These are phyloP conservation scores for Stylophora pistillata DNA, from an alignment of 64 coral and sea anemone species.

Conservation along the genomic window DNA sequence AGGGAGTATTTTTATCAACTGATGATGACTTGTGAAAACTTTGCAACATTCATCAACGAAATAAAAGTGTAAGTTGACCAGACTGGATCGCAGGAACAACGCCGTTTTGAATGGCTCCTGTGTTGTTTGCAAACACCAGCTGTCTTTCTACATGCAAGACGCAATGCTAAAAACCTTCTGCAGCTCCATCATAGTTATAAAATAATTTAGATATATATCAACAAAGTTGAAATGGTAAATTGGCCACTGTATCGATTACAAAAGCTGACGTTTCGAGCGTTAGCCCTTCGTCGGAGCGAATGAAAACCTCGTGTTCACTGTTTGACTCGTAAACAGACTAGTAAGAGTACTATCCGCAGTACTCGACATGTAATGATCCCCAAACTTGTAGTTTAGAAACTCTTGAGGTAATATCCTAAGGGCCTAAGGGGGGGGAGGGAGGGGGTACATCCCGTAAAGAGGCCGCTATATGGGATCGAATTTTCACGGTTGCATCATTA, in stretches of 20 bases:
- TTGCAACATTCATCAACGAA: background rate
- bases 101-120: slow-evolving; percentile 63
- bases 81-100: slow-evolving; percentile 10
- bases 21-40: background rate
- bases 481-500: background rate
- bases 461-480: slow-evolving; percentile 12
- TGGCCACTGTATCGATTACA: too few species aligned
- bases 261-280: too few species aligned
- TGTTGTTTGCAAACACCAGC: slow-evolving; percentile 60
- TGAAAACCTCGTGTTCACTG: slow-evolving; percentile 55
- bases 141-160: slow-evolving; percentile 58
- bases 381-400: slow-evolving; percentile 61
- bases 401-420: slow-evolving; percentile 28
- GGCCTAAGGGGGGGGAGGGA: slow-evolving; percentile 45
- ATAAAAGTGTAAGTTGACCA: slow-evolving; percentile 63
- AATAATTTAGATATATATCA: too few species aligned
- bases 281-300: too few species aligned
- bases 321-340: slow-evolving; percentile 66
- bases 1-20: background rate
- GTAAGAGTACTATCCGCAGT: background rate
- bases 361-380: background rate
- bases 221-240: too few species aligned
- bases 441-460: too few species aligned
- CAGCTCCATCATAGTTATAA: slow-evolving; percentile 45
- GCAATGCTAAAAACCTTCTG: slow-evolving; percentile 30